Evolutionary conservation across 2,888 invertebrate genomes (phyloP).

Genomic region (Chymomyza caudatula): DNA sequence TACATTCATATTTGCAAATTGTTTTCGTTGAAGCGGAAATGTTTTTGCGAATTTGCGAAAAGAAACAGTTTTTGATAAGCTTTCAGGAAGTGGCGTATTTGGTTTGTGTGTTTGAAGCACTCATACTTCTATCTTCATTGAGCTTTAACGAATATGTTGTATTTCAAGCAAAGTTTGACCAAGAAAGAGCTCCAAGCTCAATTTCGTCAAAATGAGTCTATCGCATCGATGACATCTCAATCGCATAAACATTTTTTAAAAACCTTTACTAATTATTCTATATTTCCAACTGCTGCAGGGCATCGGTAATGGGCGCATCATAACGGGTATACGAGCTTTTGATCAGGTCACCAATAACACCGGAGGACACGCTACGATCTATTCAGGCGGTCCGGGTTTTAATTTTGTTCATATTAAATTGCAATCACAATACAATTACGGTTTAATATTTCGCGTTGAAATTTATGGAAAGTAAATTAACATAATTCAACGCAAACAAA

Average conservation of each 20-base stretch:
- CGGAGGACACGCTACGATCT: slow-evolving; percentile 74
- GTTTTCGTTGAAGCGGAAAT: slow-evolving; percentile 28
- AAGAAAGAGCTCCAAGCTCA: background rate
- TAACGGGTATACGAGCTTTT: slow-evolving; percentile 74
- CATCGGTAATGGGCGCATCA: slow-evolving; percentile 72
- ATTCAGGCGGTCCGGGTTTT: slow-evolving; percentile 75
- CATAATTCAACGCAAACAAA: background rate
- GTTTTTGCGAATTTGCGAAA: slow-evolving; percentile 25
- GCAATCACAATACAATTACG: slow-evolving; percentile 75
- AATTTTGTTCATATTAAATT: slow-evolving; percentile 75
- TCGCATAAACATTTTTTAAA: background rate
- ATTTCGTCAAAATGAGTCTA: no score
- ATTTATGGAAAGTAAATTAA: slow-evolving; percentile 70
- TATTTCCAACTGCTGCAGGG: slow-evolving; percentile 47
- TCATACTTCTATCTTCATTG: background rate
- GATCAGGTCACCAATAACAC: slow-evolving; percentile 76
- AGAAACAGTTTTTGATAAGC: slow-evolving; percentile 18
- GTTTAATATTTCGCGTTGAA: slow-evolving; percentile 73
- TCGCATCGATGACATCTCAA: background rate
- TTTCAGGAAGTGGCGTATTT: slow-evolving; percentile 12
- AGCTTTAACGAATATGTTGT: background rate
- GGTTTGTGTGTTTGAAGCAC: background rate
- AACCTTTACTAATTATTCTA: background rate
- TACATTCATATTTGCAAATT: slow-evolving; percentile 19
- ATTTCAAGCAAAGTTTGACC: background rate